A percentile compares a stretch with the other conserved stretches of the same genome.
Conservation (phyloP, 2,113 vertebrate species). For the Microcebus ravelobensis region DNA sequence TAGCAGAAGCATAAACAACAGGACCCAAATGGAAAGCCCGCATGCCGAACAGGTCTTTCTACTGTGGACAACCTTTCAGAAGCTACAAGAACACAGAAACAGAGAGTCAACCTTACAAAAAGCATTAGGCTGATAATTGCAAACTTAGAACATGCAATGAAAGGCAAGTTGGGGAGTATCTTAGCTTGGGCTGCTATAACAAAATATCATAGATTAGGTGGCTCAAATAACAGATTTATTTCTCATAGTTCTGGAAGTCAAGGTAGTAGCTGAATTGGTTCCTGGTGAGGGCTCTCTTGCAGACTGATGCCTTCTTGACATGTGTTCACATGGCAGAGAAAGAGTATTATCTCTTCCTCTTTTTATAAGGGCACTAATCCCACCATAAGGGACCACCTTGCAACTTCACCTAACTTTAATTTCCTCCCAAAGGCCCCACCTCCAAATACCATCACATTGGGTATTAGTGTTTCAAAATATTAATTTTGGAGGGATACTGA, state of each 20-base stretch:
- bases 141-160: neutral
- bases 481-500: neutral
- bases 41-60: neutral
- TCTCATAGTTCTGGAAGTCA: neutral
- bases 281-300: neutral
- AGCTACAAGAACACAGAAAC: neutral
- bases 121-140: neutral
- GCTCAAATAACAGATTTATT: neutral
- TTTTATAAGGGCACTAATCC: neutral
- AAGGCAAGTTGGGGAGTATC: neutral
- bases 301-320: neutral
- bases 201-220: neutral
- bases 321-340: neutral
- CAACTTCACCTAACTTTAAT: neutral
- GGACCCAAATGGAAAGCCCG: neutral
- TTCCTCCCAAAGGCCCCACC: neutral
- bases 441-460: neutral
- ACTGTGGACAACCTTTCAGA: neutral
- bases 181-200: neutral
- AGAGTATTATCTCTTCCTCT: neutral
- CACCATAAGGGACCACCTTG: neutral
- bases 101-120: neutral
- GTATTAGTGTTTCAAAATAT: neutral
- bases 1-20: neutral
- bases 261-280: neutral